Base-by-base conservation (phyloP, 2,113 vertebrate species). In the Ammodytes dubius region DNA sequence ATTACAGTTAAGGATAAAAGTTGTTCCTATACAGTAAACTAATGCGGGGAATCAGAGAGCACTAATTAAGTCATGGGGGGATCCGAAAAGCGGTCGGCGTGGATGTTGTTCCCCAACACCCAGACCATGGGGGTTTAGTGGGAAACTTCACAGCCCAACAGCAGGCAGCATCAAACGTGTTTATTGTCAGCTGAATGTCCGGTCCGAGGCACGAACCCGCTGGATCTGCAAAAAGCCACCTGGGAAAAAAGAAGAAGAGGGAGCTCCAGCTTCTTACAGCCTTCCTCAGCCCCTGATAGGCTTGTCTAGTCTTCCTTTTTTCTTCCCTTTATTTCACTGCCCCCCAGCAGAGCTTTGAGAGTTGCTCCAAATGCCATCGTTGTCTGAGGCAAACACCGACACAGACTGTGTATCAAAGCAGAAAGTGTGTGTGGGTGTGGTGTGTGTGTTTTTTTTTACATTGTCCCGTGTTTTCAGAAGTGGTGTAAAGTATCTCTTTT, bases 31-130 rank as follows among this genome's bases (percentile, higher is more conserved):
- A 89, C 90, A 89, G 87, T 94, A 94, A 95, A 95, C 94, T 92
- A 92, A 94, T 94, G 92, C 79, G 68, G 88, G 73, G 91, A 94
- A 94, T 93, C 90, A 92, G 84, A 93, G 90, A 88, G 91, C 90
- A 60, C 94, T 95, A 94, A 95, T 95, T 93, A 93, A 94, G 94
- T 91, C 94, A 94, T 92, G 87, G 82, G 93, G 27, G 94, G 94
- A 93, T 82, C 87, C 68, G 53, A 90, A 27, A 27, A 85, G 86
- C 85, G 81, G 84, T 85, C 53, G 82, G 82, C 87, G 80, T 57
- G 84, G 89, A 88, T 87, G 90, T 27, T 87, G 82, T 86, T 92
- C 88, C 92, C 94, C 86, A 89, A 89, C 80, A 89, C 85, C 85
- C 90, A 53, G 79, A 86, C 87, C 84, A 47, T 66, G 56, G 86